These are phyloP conservation scores for Chinchilla lanigera DNA, from an alignment of 2,113 vertebrate genomes.

Conservation along the genomic window DNA sequence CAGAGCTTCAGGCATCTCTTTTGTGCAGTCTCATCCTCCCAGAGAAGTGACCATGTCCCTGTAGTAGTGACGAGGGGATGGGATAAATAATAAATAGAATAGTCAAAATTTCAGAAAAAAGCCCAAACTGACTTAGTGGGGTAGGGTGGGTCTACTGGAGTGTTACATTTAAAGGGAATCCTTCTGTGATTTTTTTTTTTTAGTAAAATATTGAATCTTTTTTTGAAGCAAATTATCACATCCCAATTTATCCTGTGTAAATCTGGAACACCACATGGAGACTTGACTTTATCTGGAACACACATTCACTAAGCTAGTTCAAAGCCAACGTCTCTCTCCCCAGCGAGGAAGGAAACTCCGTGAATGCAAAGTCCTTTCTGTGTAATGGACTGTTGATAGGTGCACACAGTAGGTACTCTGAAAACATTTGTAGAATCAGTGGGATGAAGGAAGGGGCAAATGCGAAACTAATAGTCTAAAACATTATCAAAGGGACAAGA, in stretches of 20 bases:
- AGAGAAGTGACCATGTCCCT: not conserved
- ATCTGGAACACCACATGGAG: constrained; percentile 80
- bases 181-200: constrained; percentile 73
- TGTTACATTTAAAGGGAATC: constrained; percentile 79
- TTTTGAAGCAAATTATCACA: constrained; percentile 81
- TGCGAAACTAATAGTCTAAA: not conserved
- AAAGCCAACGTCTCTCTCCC: constrained; percentile 55
- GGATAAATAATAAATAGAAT: not conserved
- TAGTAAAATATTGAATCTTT: constrained; percentile 58
- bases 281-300: constrained; percentile 77
- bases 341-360: constrained; percentile 56
- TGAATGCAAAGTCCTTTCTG: constrained; percentile 12
- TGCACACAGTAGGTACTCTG: not conserved
- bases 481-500: not conserved
- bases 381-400: not conserved
- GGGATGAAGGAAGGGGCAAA: not conserved
- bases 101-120: constrained; percentile 55
- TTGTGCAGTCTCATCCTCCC: not conserved
- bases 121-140: constrained; percentile 4
- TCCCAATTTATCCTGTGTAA: constrained; percentile 78
- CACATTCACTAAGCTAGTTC: constrained; percentile 52
- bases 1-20: not conserved
- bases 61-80: not conserved
- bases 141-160: not conserved
- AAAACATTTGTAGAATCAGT: constrained; percentile 5